phyloP scores from a whole-genome alignment of 1,140 invertebrate species.

The Limonius californicus region DNA sequence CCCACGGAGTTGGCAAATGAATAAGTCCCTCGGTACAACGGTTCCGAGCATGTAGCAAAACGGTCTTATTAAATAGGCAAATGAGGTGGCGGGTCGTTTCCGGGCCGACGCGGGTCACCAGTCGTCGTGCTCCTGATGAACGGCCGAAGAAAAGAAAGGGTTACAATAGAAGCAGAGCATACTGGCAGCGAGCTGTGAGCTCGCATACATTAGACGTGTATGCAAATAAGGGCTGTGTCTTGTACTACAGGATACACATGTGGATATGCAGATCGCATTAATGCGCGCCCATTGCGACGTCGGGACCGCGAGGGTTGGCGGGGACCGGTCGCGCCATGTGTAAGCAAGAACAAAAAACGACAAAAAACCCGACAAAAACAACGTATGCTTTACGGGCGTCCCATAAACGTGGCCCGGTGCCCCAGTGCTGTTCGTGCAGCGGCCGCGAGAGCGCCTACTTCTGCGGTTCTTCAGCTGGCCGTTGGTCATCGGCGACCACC shows the following conservation, averaged over 20 bases:
- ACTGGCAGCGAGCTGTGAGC: constrained; percentile 19
- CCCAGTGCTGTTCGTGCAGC: constrained; percentile 3
- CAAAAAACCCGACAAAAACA: constrained; percentile 24
- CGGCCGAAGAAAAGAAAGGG: constrained; percentile 19
- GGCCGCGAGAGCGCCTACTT: constrained; percentile 6
- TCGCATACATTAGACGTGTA: constrained; percentile 23
- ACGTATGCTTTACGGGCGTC: neutral
- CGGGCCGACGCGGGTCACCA: constrained; percentile 6
- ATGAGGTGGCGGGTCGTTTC: constrained; percentile 20
- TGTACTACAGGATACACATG: constrained; percentile 21
- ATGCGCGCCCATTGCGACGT: constrained; percentile 18
- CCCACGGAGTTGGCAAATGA: constrained; percentile 8
- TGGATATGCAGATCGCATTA: constrained; percentile 18
- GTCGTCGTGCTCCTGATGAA: constrained; percentile 10
- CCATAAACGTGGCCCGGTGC: constrained; percentile 4
- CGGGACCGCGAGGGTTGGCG: constrained; percentile 1
- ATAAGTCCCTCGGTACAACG: constrained; percentile 4
- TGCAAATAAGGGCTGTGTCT: constrained; percentile 23
- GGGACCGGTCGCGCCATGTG: constrained; percentile 14
- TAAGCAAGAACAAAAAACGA: constrained; percentile 21
- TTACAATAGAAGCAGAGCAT: constrained; percentile 16
- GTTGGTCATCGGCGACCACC: constrained; percentile 7
- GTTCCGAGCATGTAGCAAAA: constrained; percentile 8
- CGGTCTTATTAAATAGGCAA: constrained; percentile 25
- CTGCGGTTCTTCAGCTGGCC: constrained; percentile 18